Conservation (phyloP, 2,113 vertebrate genomes). For the Aix galericulata region DNA sequence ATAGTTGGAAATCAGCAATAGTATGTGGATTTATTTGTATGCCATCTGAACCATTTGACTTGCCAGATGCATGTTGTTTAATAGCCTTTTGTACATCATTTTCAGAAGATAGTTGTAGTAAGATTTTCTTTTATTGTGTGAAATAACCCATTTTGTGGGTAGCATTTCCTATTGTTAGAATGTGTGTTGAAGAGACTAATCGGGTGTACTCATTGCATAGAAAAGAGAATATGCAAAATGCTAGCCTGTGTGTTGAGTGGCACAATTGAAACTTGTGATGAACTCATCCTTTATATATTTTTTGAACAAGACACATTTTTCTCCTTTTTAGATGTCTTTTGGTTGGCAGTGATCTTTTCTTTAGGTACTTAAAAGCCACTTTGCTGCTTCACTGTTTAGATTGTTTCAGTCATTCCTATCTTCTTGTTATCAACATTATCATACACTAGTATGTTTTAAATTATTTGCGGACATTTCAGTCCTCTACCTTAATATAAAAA, state of each 20-base stretch:
- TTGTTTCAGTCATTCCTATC: constrained; percentile 48
- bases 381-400: constrained; percentile 42
- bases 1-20: constrained; percentile 68
- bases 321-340: constrained; percentile 38
- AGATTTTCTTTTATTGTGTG: constrained; percentile 63
- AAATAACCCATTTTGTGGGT: constrained; percentile 60
- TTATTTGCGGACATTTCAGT: constrained; percentile 43
- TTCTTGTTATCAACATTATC: constrained; percentile 45
- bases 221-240: constrained; percentile 57
- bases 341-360: constrained; percentile 40
- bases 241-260: not conserved
- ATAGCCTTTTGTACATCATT: constrained; percentile 65
- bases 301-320: constrained; percentile 38
- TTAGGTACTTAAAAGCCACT: constrained; percentile 49
- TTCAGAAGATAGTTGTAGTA: constrained; percentile 55
- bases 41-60: constrained; percentile 67
- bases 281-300: constrained; percentile 32
- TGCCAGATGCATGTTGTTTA: constrained; percentile 63
- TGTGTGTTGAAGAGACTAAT: constrained; percentile 52
- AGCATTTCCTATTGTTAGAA: constrained; percentile 47
- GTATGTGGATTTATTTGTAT: constrained; percentile 64
- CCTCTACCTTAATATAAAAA: constrained; percentile 7
- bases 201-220: constrained; percentile 30
- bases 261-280: constrained; percentile 47
- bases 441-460: constrained; percentile 24